Evolutionary conservation across 2,797 vertebrate genomes (phyloP).

Genomic region (Falco biarmicus): DNA sequence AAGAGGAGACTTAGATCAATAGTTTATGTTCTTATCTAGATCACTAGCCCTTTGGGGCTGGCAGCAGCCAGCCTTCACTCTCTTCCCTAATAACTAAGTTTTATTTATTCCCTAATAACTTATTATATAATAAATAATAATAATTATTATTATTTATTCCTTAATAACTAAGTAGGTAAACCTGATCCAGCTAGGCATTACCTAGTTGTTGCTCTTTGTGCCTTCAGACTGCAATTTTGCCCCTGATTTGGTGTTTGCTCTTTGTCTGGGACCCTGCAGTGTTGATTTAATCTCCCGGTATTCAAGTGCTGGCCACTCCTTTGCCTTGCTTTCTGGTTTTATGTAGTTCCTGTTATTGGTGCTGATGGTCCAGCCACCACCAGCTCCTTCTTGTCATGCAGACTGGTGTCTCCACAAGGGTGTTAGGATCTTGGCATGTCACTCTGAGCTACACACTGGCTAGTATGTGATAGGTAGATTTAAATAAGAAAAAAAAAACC

Average conservation of each 20-base stretch:
- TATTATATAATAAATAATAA: no score
- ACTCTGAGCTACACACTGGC: background rate
- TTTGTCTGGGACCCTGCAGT: background rate
- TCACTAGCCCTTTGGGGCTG: background rate
- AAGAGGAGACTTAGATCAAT: background rate
- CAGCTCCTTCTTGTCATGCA: background rate
- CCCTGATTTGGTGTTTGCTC: background rate
- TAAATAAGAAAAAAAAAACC: background rate
- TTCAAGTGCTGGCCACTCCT: background rate
- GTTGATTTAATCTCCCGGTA: background rate
- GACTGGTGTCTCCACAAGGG: background rate
- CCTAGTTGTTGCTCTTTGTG: background rate
- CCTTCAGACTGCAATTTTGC: background rate
- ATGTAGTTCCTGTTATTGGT: background rate
- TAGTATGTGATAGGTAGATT: background rate
- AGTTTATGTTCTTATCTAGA: background rate
- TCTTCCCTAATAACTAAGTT: background rate
- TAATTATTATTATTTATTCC: background rate
- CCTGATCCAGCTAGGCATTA: background rate
- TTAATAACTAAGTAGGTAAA: background rate
- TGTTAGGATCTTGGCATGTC: background rate
- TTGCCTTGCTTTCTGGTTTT: background rate
- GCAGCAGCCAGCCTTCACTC: background rate
- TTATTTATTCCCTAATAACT: no score
- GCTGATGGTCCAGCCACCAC: background rate